These are phyloP conservation scores for Nestor notabilis DNA, from an alignment of 2,113 vertebrate genomes.

Conservation along the genomic window DNA sequence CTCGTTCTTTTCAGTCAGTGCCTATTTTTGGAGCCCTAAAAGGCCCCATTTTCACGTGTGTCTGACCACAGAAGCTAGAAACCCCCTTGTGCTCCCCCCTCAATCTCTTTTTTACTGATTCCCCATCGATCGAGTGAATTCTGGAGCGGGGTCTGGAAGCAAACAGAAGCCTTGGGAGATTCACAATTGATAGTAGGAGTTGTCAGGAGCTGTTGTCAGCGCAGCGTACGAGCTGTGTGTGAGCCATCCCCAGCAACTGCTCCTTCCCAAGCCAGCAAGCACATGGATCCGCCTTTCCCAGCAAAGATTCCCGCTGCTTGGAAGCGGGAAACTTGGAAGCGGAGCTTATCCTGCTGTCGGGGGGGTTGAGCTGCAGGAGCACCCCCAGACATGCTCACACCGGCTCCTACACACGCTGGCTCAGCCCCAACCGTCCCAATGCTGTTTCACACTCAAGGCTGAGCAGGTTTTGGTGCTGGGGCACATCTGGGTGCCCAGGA, in stretches of 20 bases:
- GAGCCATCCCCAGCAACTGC: slow-evolving; percentile 22
- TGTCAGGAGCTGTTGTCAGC: slow-evolving; percentile 51
- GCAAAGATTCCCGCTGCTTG: background rate
- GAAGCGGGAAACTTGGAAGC: too few relatives aligned
- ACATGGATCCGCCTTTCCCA: background rate
- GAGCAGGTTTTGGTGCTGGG: background rate
- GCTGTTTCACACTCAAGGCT: fast-evolving
- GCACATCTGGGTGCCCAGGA: background rate
- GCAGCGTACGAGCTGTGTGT: background rate
- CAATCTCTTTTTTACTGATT: background rate
- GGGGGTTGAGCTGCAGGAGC: background rate
- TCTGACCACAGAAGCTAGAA: background rate
- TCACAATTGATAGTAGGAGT: slow-evolving; percentile 3
- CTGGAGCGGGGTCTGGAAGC: background rate
- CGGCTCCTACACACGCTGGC: background rate
- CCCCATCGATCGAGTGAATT: fast-evolving
- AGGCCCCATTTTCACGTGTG: fast-evolving
- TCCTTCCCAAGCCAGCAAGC: background rate
- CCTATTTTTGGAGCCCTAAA: background rate
- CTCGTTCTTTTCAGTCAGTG: background rate
- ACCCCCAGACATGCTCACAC: background rate
- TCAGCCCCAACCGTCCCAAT: background rate
- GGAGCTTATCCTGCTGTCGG: background rate
- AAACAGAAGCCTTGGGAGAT: background rate
- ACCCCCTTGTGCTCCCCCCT: background rate